Evolutionary conservation across 2,113 vertebrate species (phyloP), one percentile per base, ranked within the genome.

Genomic region (Sinocyclocheilus rhinocerous): DNA sequence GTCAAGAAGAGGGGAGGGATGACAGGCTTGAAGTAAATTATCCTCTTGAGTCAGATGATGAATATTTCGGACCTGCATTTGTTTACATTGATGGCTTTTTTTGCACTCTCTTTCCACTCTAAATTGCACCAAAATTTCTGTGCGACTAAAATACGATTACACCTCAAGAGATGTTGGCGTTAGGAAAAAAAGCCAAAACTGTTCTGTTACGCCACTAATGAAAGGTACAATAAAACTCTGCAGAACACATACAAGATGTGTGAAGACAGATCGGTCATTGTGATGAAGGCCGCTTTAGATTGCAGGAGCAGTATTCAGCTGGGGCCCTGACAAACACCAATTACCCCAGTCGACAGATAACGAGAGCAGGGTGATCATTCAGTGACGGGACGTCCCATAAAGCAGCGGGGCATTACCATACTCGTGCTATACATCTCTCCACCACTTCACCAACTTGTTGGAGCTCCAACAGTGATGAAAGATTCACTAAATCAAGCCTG

Each of bases 341-440:
- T 95, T 94, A 95, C 91, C 92, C 89, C 94, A 94, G 94, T 94
- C 88, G 93, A 93, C 92, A 93, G 92, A 93, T 94, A 93, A 94
- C 89, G 80, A 94, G 93, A 92, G 90, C 90, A 83, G 87, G 88
- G 89, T 91, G 89, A 94, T 95, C 92, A 89, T 90, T 95, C 94
- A 94, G 87, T 87, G 86, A 88, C 91, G 90, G 89, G 86, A 92
- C 48, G 86, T 81, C 89, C 91, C 93, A 90, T 92, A 93, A 93
- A 93, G 90, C 92, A 93, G 89, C 89, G 67, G 90, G 90, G 88
- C 89, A 92, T 93, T 91, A 91, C 88, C 90, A 92, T 90, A 88
- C 82, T 90, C 7, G 18, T 16, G 85, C 89, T 91, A 92, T 92
- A 91, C 87, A 91, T 94, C 90, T 89, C 90, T 79, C 89, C 45